Evolutionary conservation across 2,797 vertebrate species (phyloP).

Genomic region (Channa striata): DNA sequence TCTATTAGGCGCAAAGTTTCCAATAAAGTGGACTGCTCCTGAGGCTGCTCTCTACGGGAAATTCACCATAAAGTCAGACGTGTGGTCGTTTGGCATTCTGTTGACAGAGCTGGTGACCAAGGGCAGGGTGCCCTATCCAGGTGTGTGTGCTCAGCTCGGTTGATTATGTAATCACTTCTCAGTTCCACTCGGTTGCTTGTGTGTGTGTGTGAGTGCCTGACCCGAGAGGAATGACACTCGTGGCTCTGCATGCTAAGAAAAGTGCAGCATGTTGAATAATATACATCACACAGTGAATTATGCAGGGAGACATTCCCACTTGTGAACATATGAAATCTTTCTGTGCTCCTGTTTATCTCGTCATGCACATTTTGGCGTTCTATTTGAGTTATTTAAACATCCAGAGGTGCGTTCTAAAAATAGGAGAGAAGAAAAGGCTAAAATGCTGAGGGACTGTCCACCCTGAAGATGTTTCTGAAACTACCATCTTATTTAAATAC

Average conservation of each 20-base stretch:
- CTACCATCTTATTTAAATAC: neutral
- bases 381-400: neutral
- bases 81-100: slow-evolving; percentile 99
- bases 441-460: too few species aligned
- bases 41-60: slow-evolving; percentile 97
- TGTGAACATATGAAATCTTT: slow-evolving; percentile 25
- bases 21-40: slow-evolving; percentile 98
- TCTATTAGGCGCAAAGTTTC: slow-evolving; percentile 95
- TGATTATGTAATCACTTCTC: slow-evolving; percentile 16
- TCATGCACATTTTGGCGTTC: neutral
- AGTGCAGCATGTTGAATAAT: slow-evolving; percentile 59
- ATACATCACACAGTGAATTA: slow-evolving; percentile 40
- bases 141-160: slow-evolving; percentile 76
- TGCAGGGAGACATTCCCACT: slow-evolving; percentile 46
- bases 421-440: neutral
- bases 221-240: neutral
- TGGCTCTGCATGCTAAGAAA: slow-evolving; percentile 38
- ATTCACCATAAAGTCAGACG: slow-evolving; percentile 99
- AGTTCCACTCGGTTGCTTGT: slow-evolving; percentile 15
- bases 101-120: slow-evolving; percentile 99
- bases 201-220: slow-evolving; percentile 2
- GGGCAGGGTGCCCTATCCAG: slow-evolving; percentile 98
- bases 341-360: slow-evolving; percentile 2
- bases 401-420: neutral
- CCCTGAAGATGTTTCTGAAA: too few species aligned